A percentile compares a stretch with the other conserved stretches of the same genome.
These are phyloP conservation scores for Pogonognathellus flavescens DNA, from an alignment of 1,140 invertebrate genomes.

Conservation along the genomic window DNA sequence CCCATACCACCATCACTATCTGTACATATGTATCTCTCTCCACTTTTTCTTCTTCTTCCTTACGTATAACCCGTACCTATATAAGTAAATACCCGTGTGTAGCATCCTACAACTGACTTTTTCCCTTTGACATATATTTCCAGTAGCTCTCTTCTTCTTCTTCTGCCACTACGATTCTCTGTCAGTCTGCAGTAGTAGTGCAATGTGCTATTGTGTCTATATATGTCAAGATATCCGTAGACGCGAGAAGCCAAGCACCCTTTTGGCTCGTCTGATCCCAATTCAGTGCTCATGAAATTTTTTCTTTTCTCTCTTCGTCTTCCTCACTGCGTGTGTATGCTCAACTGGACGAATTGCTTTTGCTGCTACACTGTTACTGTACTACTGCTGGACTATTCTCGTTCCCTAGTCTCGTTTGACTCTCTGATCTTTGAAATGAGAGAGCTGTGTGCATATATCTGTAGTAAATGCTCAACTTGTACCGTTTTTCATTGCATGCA, in stretches of 20 bases:
- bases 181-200: no score
- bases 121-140: no score
- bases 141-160: no score
- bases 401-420: conserved; percentile 13
- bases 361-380: no score
- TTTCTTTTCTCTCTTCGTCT: not conserved
- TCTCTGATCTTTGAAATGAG: conserved; percentile 37
- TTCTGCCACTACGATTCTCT: no score
- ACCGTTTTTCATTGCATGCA: not conserved
- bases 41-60: not conserved
- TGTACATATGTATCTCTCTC: not conserved
- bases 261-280: not conserved
- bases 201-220: no score
- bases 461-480: no score
- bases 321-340: not conserved
- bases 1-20: not conserved
- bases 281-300: not conserved
- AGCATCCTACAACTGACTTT: no score
- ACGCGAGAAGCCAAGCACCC: conserved; percentile 12
- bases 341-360: not conserved
- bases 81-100: no score
- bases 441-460: not conserved
- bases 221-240: not conserved
- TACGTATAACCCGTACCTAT: no score
- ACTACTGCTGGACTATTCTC: conserved; percentile 22